Evolutionary conservation across 2,113 vertebrate species (phyloP), one percentile per base, ranked within the genome.

Genomic region (Campylorhamphus procurvoides): DNA sequence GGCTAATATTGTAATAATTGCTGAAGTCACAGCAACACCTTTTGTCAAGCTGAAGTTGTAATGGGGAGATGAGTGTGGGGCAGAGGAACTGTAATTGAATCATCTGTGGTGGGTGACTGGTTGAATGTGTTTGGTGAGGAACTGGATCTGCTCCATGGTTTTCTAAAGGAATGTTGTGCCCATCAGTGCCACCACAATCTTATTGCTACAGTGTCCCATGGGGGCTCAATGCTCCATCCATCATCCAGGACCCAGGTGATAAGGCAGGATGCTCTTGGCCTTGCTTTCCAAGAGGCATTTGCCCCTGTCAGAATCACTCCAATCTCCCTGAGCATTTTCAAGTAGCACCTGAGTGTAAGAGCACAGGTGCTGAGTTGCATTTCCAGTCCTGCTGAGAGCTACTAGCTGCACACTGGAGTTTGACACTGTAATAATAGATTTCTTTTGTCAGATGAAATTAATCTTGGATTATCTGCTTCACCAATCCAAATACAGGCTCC

Each of bases 401-500:
- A 8, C 85, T 33, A 76, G 85, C 75, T 63, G 46, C 80, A 93
- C 42, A 31, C 50, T 11, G 5, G 80, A 94, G 77, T 96, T 87
- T 92, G 96, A 96, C 94, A 88, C 72, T 90, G 80, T 82, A 93
- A 95, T 94, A 95, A 96, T 95, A 96, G 86, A 86, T 94, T 95
- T 91, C 80, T 93, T 97, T 97, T 97, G 95, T 97, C 93, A 96
- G 87, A 89, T 95, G 92, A 96, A 97, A 97, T 97, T 97, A 97
- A 97, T 97, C 96, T 96, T 96, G 95, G 96, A 97, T 97, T 97
- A 97, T 97, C 96, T 97, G 97, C 97, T 97, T 97, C 96, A 92
- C 89, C 96, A 97, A 93, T 94, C 92, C 94, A 95, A 94, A 93
- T 87, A 91, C n/a, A 73, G 92, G 72, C 93, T 97, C 46, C 83